phyloP scores from a whole-genome alignment of 2,113 vertebrate genomes.

The Mastomys natalensis region DNA sequence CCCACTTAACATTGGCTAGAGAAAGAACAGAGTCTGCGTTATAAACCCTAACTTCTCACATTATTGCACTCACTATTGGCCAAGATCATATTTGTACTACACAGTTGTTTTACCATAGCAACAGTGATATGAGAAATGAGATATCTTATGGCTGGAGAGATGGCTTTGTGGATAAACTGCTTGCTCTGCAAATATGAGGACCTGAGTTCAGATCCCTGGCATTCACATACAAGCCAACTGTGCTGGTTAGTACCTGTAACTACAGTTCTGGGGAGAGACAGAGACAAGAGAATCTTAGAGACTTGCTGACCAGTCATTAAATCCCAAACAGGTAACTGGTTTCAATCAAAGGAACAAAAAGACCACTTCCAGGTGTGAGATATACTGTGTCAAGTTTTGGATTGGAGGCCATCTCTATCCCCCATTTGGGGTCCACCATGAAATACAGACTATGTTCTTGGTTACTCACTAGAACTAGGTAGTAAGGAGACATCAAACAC shows the following conservation, averaged over 20 bases:
- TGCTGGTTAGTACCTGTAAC: neutral
- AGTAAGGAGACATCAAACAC: neutral
- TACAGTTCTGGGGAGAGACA: neutral
- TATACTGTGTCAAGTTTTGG: neutral
- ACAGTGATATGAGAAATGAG: neutral
- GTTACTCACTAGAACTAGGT: neutral
- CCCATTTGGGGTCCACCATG: neutral
- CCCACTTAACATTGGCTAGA: neutral
- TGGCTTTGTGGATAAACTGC: neutral
- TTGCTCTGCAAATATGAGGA: neutral
- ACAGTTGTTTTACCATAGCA: neutral
- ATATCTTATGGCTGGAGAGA: neutral
- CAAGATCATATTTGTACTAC: neutral
- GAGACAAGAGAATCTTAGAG: neutral
- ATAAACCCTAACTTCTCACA: neutral
- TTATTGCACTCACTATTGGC: neutral
- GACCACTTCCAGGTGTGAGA: neutral
- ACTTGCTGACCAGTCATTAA: no score
- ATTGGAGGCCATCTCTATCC: neutral
- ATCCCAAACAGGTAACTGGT: neutral
- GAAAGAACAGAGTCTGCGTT: fast-evolving
- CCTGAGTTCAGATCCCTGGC: no score
- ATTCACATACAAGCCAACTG: neutral
- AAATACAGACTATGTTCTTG: no score
- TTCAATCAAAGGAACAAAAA: neutral